Base-by-base conservation (phyloP, 1,140 invertebrate species). In the Drosophila prosaltans region DNA sequence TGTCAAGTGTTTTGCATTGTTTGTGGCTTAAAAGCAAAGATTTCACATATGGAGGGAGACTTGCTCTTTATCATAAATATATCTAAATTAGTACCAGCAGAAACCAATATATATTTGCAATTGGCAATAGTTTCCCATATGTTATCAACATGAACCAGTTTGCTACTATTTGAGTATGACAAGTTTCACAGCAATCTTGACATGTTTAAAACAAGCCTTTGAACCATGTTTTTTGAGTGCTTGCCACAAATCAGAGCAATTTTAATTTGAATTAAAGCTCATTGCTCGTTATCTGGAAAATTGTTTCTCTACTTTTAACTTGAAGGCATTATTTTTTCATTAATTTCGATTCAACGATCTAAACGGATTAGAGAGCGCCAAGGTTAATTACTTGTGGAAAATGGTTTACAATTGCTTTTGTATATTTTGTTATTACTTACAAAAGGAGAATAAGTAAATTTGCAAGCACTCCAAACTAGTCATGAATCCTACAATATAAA, bases 1-100 rank as follows among this genome's bases (percentile, higher is more conserved):
- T 59, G 57, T 59, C 36, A 59, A 59, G 57, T 59, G 57, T 59
- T 39, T 59, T 59, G 36, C 60, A 40, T 41, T 30, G 45, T 51
- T 51, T 51, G 8, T 10, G 45, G 24, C 26, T 51, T 26, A 2
- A n/a, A 3, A n/a, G 11, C 10, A 60, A 39, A 40, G 24, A 62
- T 62, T 62, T 45, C 24, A 16, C 26, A 62, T 43, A 9, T 43
- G 41, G 16, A 16, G 16, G 16, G 16, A 26, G 45, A 51, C 26
- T 51, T 51, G 6, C 7, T 51, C 24, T 26, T 24, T 9, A 1
- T 2, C 2, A 26, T 51, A 1, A 26, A 10, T 2, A 51, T 1
- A 51, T 10, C 2, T 51, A 24, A 10, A 26, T 51, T 26, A 26
- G 21, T 10, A 24, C 45, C 45, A 26, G 45, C 45, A 51, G 45